A percentile compares a stretch with the other conserved stretches of the same genome.
phyloP scores from a whole-genome alignment of 2,888 invertebrate species.

The Sphaerophoria taeniata region DNA sequence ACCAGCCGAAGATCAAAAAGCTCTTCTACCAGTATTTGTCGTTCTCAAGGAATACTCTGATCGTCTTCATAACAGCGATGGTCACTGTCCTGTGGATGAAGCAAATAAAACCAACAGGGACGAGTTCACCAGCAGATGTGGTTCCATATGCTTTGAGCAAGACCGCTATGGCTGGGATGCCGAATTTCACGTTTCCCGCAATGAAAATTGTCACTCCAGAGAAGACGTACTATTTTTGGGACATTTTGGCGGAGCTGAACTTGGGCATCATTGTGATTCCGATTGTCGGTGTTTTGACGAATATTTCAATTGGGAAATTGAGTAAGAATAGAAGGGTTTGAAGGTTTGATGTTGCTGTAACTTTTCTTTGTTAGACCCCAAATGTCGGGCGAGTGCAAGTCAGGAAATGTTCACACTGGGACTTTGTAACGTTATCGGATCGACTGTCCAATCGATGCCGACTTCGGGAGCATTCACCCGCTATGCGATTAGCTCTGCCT shows the following conservation, averaged over 20 bases:
- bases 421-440: conserved; percentile 91
- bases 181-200: conserved; percentile 86
- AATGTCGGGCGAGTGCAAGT: conserved; percentile 90
- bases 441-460: conserved; percentile 94
- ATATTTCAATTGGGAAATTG: conserved; percentile 97
- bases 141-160: conserved; percentile 84
- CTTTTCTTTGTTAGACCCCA: conserved; percentile 84
- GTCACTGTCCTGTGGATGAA: conserved; percentile 84
- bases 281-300: conserved; percentile 93
- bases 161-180: conserved; percentile 87
- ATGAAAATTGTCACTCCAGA: conserved; percentile 86
- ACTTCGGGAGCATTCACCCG: conserved; percentile 93
- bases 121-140: conserved; percentile 81
- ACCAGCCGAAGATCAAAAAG: conserved; percentile 42
- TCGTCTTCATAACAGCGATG: conserved; percentile 87
- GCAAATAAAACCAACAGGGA: conserved; percentile 71
- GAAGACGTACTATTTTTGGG: conserved; percentile 84
- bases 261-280: conserved; percentile 92
- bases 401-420: conserved; percentile 96
- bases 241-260: conserved; percentile 89
- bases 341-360: neutral
- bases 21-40: conserved; percentile 87
- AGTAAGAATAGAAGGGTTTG: conserved; percentile 85
- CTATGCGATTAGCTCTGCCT: conserved; percentile 94
- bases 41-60: conserved; percentile 90